Base-by-base conservation (phyloP, 2,797 vertebrate species). In the Anomalospiza imberbis region DNA sequence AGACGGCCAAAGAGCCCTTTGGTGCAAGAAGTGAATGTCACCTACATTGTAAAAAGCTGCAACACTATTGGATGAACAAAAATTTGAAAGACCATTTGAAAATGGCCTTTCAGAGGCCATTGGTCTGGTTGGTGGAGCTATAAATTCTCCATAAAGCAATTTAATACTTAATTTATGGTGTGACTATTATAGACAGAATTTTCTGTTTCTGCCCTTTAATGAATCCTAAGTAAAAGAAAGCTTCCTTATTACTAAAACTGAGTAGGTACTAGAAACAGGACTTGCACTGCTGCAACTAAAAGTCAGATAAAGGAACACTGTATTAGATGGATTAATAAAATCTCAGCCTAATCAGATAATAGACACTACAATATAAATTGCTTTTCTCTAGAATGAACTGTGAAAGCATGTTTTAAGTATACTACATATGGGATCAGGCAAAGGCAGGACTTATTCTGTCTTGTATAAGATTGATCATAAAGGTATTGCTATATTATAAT, bases 321-420 rank as follows among this genome's bases (percentile, higher is more conserved):
- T n/a, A 42, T 85, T 91, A 80, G 76, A 55, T 51, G 31, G 48
- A 62, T 94, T 97, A 95, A 94, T 88, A 96, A 90, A 96, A 93
- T 91, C 79, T 95, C 71, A 88, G 58, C 70, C 89, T 92, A 87
- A 95, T 93, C 84, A 90, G 81, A 61, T 89, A 93, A 91, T 76
- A 93, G 48, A 31, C 45, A 67, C 36, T 12, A 47, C 34, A 78
- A 50, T 85, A 95, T 66, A 91, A 96, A 81, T 79, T 88, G 32
- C 40, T 89, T 96, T 94, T 50, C 28, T 77, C 58, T 90, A 70
- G 62, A 91, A 92, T 88, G 90, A 92, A 65, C 22, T 40, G 44
- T 87, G 72, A 85, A 91, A 70, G 20, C 17, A 25, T 44, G 31
- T 88, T 96, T 94, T 63, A 94, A 95, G 84, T 55, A 78, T 47